Conservation (phyloP, 2,797 vertebrate genomes). For the Sternarchorhynchus goeldii region DNA sequence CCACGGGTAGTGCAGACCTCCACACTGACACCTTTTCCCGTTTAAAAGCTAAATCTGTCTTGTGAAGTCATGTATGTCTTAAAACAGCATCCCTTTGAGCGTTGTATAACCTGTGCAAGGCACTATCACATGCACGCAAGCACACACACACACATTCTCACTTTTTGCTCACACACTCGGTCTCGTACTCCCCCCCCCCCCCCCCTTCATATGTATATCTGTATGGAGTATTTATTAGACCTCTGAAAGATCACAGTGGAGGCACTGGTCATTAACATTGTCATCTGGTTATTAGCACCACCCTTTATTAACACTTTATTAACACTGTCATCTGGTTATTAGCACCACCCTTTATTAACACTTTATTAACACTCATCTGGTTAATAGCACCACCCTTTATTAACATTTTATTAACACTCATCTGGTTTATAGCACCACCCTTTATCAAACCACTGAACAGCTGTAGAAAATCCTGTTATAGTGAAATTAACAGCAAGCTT, state of each 20-base stretch:
- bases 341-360: too few species aligned
- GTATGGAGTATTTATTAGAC: slow-evolving; percentile 47
- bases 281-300: slow-evolving; percentile 58
- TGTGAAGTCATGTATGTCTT: slow-evolving; percentile 74
- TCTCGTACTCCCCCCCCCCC: not conserved
- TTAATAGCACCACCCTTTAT: slow-evolving; percentile 55
- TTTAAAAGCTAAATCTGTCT: slow-evolving; percentile 80
- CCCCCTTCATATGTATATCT: slow-evolving; percentile 46
- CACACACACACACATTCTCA: not conserved
- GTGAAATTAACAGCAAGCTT: slow-evolving; percentile 42
- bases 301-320: slow-evolving; percentile 1
- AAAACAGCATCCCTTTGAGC: slow-evolving; percentile 46
- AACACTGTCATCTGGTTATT: not conserved
- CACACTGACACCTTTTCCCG: slow-evolving; percentile 68
- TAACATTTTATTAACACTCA: too few species aligned
- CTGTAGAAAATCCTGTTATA: slow-evolving; percentile 45
- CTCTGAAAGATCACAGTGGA: slow-evolving; percentile 52
- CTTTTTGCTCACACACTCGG: not conserved
- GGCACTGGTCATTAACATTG: slow-evolving; percentile 56
- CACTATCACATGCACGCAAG: slow-evolving; percentile 29
- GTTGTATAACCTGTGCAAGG: slow-evolving; percentile 50
- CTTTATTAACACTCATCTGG: slow-evolving; percentile 58
- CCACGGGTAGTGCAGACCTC: slow-evolving; percentile 76
- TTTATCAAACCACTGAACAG: slow-evolving; percentile 49
- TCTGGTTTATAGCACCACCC: too few species aligned